phyloP scores from a whole-genome alignment of 2,113 vertebrate species.

The Todiramphus saurophagus region DNA sequence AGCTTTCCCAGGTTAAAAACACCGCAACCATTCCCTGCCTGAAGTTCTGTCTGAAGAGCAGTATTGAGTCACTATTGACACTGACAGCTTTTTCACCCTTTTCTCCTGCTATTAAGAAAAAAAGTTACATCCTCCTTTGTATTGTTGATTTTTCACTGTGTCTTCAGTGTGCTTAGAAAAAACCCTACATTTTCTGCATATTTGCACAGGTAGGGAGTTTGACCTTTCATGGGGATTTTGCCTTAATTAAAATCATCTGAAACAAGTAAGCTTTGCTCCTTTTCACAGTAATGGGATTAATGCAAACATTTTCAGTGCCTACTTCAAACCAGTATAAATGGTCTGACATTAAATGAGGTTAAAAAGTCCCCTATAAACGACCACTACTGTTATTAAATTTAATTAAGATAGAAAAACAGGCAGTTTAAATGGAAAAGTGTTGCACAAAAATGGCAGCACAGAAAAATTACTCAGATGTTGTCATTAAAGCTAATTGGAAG shows the following conservation, averaged over 20 bases:
- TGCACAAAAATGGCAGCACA: constrained; percentile 43
- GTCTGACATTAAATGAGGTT: constrained; percentile 49
- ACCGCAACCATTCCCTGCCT: background rate
- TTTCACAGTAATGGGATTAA: constrained; percentile 48
- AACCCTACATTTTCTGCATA: background rate
- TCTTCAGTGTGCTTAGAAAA: background rate
- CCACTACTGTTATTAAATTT: constrained; percentile 56
- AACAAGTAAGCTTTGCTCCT: constrained; percentile 25
- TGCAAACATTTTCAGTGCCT: constrained; percentile 1
- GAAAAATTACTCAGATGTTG: constrained; percentile 51
- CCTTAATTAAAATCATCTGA: background rate
- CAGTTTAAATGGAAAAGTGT: constrained; percentile 29
- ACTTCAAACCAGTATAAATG: constrained; percentile 40
- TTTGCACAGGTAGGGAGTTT: constrained; percentile 10
- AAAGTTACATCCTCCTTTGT: background rate
- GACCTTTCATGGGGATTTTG: background rate
- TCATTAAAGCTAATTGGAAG: constrained; percentile 64
- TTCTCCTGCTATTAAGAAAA: background rate
- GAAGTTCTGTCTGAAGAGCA: background rate
- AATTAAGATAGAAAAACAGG: constrained; percentile 59
- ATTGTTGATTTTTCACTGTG: background rate
- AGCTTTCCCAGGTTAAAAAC: background rate
- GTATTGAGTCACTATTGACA: background rate
- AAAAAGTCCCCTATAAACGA: constrained; percentile 58
- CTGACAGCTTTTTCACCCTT: background rate